These are phyloP conservation scores for Synergus gifuensis DNA, from an alignment of 2,888 invertebrate genomes.

Conservation along the genomic window DNA sequence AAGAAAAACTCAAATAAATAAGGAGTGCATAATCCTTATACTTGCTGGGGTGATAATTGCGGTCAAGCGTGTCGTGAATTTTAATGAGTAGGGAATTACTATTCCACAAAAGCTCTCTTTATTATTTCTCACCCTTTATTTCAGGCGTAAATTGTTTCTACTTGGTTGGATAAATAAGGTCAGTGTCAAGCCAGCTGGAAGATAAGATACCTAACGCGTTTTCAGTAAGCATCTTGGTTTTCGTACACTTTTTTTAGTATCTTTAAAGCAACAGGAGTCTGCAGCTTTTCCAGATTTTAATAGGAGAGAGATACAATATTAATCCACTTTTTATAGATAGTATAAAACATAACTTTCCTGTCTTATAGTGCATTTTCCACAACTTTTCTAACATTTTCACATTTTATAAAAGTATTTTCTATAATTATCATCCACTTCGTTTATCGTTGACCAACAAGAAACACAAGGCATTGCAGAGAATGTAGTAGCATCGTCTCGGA, in stretches of 20 bases:
- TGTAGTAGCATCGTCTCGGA: not conserved
- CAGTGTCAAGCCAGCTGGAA: conserved; percentile 17
- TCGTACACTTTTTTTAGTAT: not conserved
- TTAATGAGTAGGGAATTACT: not conserved
- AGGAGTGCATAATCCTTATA: not conserved
- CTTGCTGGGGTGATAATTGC: not conserved
- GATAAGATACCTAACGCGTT: not conserved
- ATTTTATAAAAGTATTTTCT: not conserved
- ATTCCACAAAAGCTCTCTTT: not conserved
- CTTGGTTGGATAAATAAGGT: conserved; percentile 26
- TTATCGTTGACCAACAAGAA: not conserved
- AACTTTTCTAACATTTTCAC: too few species aligned
- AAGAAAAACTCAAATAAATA: not conserved
- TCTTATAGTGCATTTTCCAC: too few species aligned
- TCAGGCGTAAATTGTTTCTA: conserved; percentile 13
- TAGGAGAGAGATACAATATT: conserved; percentile 5
- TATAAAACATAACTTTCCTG: too few species aligned
- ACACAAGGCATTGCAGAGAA: not conserved
- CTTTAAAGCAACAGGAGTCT: conserved; percentile 16
- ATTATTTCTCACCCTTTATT: conserved; percentile 4
- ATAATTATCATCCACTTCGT: not conserved
- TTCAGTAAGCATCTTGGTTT: conserved; percentile 11
- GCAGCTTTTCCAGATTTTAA: conserved; percentile 2
- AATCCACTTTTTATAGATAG: not conserved
- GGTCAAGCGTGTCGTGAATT: not conserved